A percentile compares a stretch with the other conserved stretches of the same genome.
Conservation (phyloP, 2,797 vertebrate species). For the Tangara arthus region DNA sequence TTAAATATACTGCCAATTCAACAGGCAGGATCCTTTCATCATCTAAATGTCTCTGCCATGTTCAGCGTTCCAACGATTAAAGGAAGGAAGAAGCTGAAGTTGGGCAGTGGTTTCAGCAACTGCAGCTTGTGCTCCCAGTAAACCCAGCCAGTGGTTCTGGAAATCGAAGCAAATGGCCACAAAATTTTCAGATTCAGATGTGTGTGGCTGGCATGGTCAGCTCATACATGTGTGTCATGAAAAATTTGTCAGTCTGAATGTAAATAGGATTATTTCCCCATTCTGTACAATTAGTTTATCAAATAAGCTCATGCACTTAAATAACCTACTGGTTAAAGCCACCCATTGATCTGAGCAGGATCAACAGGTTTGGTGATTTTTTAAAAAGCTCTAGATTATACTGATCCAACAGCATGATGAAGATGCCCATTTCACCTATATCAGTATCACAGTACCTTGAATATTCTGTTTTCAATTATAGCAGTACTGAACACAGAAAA, state of each 20-base stretch:
- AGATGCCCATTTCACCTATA: neutral
- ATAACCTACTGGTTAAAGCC: neutral
- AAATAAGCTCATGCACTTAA: neutral
- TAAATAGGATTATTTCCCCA: neutral
- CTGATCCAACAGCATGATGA: neutral
- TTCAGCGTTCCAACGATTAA: rapidly evolving
- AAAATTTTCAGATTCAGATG: neutral
- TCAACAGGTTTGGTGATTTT: neutral
- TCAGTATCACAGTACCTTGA: neutral
- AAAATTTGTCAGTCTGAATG: neutral
- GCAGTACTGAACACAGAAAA: neutral
- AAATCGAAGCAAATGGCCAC: neutral
- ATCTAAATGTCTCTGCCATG: neutral
- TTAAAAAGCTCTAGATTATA: neutral
- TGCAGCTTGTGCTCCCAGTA: neutral
- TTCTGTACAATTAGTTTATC: neutral
- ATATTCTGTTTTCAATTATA: neutral
- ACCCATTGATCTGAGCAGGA: neutral
- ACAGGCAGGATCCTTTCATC: constrained; percentile 12
- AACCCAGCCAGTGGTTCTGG: neutral
- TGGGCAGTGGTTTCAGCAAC: neutral
- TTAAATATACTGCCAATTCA: constrained; percentile 24
- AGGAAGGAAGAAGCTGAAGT: neutral
- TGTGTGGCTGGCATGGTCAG: neutral
- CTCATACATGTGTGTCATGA: rapidly evolving